These are phyloP conservation scores for Corvus cornix DNA, from an alignment of 2,113 vertebrate species.

Conservation along the genomic window DNA sequence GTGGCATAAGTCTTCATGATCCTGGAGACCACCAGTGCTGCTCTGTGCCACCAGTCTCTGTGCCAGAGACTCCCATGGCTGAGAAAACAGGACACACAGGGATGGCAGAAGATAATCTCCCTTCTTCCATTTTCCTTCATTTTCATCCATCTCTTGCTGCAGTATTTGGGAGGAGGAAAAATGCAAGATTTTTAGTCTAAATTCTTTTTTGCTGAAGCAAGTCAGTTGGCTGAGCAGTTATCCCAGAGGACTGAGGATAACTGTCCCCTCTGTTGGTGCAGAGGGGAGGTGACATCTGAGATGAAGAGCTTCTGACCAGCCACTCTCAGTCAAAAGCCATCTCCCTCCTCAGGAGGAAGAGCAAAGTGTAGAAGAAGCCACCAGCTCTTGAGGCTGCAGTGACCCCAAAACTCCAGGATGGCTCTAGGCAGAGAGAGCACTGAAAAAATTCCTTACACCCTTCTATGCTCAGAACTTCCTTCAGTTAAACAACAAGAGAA, in stretches of 20 bases:
- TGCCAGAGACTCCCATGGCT: neutral
- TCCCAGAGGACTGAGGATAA: neutral
- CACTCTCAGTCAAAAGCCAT: neutral
- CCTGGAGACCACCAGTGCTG: neutral
- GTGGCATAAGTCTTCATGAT: neutral
- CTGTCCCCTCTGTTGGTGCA: neutral
- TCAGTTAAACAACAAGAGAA: neutral
- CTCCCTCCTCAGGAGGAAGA: neutral
- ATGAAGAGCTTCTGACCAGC: neutral
- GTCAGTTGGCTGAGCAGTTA: neutral
- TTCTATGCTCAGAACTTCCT: neutral
- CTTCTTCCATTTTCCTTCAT: neutral
- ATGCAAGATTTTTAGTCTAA: fast-evolving
- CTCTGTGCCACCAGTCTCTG: neutral
- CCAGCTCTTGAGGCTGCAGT: fast-evolving
- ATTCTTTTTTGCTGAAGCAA: neutral
- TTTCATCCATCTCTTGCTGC: neutral
- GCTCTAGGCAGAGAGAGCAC: neutral
- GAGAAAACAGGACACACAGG: neutral
- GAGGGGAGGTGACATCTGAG: neutral
- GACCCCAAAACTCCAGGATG: neutral
- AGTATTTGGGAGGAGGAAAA: neutral
- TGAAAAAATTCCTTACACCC: neutral
- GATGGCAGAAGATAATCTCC: neutral
- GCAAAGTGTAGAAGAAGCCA: neutral